Evolutionary conservation across 1,140 invertebrate genomes (phyloP), one percentile per base, ranked within the genome.

Genomic region (Lutraria rhynchaena): DNA sequence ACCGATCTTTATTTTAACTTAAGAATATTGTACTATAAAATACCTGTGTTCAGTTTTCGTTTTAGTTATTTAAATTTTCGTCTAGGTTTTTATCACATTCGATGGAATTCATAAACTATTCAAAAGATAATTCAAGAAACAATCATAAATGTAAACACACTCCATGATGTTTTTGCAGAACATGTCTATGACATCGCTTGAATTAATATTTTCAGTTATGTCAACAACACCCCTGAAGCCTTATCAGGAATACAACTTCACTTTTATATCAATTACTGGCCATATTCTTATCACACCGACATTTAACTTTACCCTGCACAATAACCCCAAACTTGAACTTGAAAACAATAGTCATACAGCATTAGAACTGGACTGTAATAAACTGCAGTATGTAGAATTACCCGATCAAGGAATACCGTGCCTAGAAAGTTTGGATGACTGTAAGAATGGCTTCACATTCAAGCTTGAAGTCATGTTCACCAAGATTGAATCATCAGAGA

Each of bases 231-330:
- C 77, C 13, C 17, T 55, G 1, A 53, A 17, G 41, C 67, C 65
- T 3, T 70, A 27, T 29, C 33, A 29, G 33, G 24, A 60, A 49
- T 71, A 71, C 77, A 81, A 81, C 22, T 22, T 81, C 17, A 81
- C 77, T 22, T 81, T 81, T 51, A 11, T 81, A 5, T 3, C 51
- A 11, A 61, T 81, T 19, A 57, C 33, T 7, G 41, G 58, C 53
- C 69, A 81, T 9, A 29, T 81, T 9, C 41, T 81, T 0, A 51
- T 81, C 33, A 81, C 77, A 1, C 77, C 77, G 60, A 60, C 65
- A 4, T 81, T 81, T 33, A 81, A 81, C 77, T 81, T 81, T 33
- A 71, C 77, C 4, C 24, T 81, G 4, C 65, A 81, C 44, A 63
- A 63, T 27, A 70, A 60, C 0, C 77, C 77, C 29, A 35, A 24